These are phyloP conservation scores for Rhagoletis zephyria DNA, from an alignment of 1,140 invertebrate genomes.

Conservation along the genomic window DNA sequence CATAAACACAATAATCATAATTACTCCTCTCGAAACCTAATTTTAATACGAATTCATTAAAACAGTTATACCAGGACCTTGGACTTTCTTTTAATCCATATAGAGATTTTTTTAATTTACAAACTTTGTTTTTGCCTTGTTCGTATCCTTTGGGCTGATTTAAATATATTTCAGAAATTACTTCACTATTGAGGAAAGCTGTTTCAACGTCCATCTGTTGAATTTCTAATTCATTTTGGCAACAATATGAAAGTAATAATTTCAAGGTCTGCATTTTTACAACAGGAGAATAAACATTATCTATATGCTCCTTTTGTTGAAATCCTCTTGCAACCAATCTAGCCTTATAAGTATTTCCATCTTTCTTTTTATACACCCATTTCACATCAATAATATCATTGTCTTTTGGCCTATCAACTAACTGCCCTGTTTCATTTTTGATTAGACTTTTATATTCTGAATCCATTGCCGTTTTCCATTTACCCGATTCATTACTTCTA, in stretches of 20 bases:
- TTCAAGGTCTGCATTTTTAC: conserved; percentile 65
- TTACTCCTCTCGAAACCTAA: conserved; percentile 54
- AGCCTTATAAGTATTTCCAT: too few relatives aligned
- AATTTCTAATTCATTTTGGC: conserved; percentile 61
- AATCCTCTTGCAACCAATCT: too few relatives aligned
- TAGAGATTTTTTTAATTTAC: conserved; percentile 55
- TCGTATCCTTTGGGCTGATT: conserved; percentile 68
- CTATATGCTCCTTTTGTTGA: too few relatives aligned
- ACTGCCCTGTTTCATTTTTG: too few relatives aligned
- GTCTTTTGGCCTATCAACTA: too few relatives aligned
- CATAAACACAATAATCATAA: conserved; percentile 57
- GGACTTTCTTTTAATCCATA: conserved; percentile 63
- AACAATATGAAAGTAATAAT: conserved; percentile 68
- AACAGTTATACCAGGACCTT: conserved; percentile 68
- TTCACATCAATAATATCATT: too few relatives aligned
- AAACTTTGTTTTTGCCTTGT: conserved; percentile 58
- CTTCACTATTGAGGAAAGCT: too few relatives aligned
- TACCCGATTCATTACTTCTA: neutral
- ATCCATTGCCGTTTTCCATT: too few relatives aligned
- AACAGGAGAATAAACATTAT: conserved; percentile 60
- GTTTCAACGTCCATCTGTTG: too few relatives aligned
- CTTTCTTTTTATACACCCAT: too few relatives aligned
- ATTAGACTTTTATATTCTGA: too few relatives aligned
- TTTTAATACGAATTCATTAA: conserved; percentile 59
- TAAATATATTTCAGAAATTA: conserved; percentile 47